Evolutionary conservation across 2,888 invertebrate genomes (phyloP).

Genomic region (Euspilapteryx auroguttella): DNA sequence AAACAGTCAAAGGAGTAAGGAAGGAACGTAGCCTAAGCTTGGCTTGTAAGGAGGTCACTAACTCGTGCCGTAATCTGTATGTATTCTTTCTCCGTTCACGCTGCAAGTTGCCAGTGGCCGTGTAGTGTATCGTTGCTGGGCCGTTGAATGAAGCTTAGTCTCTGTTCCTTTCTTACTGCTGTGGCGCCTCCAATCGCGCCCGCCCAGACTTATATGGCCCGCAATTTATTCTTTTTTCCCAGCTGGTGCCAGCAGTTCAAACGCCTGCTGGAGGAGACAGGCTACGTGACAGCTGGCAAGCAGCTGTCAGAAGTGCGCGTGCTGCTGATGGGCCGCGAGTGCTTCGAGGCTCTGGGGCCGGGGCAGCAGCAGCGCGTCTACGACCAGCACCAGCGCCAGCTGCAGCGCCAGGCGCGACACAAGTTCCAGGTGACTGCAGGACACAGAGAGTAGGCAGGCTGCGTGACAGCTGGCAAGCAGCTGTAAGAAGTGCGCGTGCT

Average conservation of each 20-base stretch:
- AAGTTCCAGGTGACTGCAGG: constrained; percentile 73
- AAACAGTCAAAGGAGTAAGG: too few species aligned
- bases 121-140: too few species aligned
- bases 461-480: constrained; percentile 94
- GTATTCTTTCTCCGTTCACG: too few species aligned
- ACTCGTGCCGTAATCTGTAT: too few species aligned
- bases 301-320: constrained; percentile 87
- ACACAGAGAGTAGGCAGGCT: constrained; percentile 94
- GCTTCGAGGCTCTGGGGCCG: constrained; percentile 89
- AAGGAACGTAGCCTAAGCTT: too few species aligned
- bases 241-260: constrained; percentile 96
- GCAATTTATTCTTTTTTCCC: constrained; percentile 8
- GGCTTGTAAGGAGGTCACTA: too few species aligned
- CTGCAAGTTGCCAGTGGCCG: too few species aligned
- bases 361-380: constrained; percentile 91
- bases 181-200: too few species aligned
- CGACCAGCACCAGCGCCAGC: constrained; percentile 92
- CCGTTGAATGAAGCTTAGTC: too few species aligned
- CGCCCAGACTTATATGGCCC: too few species aligned
- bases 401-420: constrained; percentile 85
- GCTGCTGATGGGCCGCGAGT: constrained; percentile 91
- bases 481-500: constrained; percentile 87
- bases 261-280: constrained; percentile 88
- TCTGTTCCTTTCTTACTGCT: too few species aligned
- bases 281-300: constrained; percentile 95